Conservation (phyloP, 2,888 invertebrate species). For the Tetropium fuscum region DNA sequence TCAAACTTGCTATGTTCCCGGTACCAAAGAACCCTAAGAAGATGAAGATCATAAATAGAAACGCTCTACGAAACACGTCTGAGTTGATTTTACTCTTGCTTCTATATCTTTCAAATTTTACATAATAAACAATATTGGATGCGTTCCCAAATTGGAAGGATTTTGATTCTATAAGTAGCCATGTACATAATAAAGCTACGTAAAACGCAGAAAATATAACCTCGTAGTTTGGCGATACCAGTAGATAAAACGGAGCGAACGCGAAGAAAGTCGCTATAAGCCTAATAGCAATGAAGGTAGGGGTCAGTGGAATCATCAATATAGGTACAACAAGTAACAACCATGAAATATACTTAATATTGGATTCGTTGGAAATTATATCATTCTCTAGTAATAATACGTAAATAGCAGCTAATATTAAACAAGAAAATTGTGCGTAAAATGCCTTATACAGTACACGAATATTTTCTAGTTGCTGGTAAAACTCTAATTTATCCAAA, state of each 20-base stretch:
- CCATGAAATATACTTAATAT: constrained; percentile 52
- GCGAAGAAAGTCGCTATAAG: constrained; percentile 50
- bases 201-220: constrained; percentile 51
- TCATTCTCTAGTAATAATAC: constrained; percentile 44
- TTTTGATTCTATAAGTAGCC: constrained; percentile 50
- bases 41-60: constrained; percentile 70
- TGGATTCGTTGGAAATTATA: constrained; percentile 44
- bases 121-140: constrained; percentile 42
- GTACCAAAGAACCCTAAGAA: constrained; percentile 94
- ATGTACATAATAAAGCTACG: constrained; percentile 47
- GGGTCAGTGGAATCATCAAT: constrained; percentile 48
- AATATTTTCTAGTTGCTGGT: constrained; percentile 32
- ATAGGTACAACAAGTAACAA: constrained; percentile 49
- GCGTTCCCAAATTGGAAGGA: constrained; percentile 37
- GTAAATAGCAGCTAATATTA: constrained; percentile 43
- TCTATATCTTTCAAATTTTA: constrained; percentile 41
- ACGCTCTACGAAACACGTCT: constrained; percentile 50
- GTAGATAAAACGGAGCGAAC: constrained; percentile 53
- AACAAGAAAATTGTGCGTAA: constrained; percentile 41
- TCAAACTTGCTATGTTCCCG: constrained; percentile 97
- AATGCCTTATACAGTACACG: constrained; percentile 39
- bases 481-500: constrained; percentile 36
- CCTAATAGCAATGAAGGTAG: constrained; percentile 47
- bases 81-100: constrained; percentile 36
- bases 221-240: constrained; percentile 55